phyloP scores from a whole-genome alignment of 2,888 invertebrate species.

The Bursaphelenchus okinawaensis region DNA sequence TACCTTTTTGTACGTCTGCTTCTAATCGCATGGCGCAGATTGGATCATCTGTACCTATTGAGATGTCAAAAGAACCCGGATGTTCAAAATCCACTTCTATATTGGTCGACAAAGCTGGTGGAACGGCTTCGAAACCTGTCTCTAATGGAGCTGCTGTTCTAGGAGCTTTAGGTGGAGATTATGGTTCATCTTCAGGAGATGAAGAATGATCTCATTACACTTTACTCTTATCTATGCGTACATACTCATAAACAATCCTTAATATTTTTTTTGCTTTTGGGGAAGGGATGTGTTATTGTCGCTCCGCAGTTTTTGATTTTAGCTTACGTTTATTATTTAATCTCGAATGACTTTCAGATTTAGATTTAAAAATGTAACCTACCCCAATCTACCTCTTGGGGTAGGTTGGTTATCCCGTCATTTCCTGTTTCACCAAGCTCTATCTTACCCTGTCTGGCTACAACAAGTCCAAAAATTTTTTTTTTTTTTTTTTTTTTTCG shows the following conservation, averaged over 20 bases:
- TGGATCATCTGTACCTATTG: no score
- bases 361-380: no score
- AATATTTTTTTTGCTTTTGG: not conserved
- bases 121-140: not conserved
- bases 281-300: not conserved
- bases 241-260: not conserved
- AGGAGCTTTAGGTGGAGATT: not conserved
- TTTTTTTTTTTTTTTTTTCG: not conserved
- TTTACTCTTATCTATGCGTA: not conserved
- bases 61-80: no score
- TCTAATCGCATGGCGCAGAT: not conserved
- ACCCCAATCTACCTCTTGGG: no score
- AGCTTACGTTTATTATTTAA: not conserved
- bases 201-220: not conserved
- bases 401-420: no score
- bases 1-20: not conserved
- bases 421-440: no score
- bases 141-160: not conserved
- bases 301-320: not conserved
- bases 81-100: not conserved
- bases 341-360: not conserved
- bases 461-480: not conserved
- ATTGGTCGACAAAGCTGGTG: no score
- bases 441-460: no score
- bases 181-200: slow-evolving; percentile 4